Base-by-base conservation (phyloP, 2,113 vertebrate species). In the Embiotoca jacksoni region DNA sequence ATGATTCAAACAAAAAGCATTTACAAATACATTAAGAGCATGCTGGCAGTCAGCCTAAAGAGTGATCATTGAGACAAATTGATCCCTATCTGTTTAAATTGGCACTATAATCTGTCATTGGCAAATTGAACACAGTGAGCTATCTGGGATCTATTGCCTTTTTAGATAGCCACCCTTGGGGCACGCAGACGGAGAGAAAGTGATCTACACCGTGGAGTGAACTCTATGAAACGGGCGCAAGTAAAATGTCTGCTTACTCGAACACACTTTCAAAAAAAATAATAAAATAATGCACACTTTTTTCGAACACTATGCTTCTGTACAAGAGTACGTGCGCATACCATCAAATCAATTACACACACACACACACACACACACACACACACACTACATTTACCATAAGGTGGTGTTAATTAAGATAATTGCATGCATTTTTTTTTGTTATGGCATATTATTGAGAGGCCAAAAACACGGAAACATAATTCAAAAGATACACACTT, bases 11-110 rank as follows among this genome's bases (percentile, higher is more conserved):
- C 84, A 77, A 86, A 88, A 92, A 89, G 94, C 65, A 75, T 93
- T 90, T 86, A 92, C 92, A 92, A 90, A 95, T 93, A 92, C 60
- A 94, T 93, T 91, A 96, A 88, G 81, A 92, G 75, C 63, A 73
- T 31, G 60, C 95, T 97, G 96, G 96, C 96, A 95, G 95, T 94
- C 95, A 92, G 96, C 95, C 97, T 96, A 96, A 96, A 96, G 95
- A 96, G 95, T 96, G 96, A 98, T 98, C 96, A 97, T 97, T 97
- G 96, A 97, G 96, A 97, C 96, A 97, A 98, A 99, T 98, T 96
- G 97, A 99, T 98, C 96, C 95, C 97, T 96, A 95, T 97, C 97
- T 95, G 93, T 97, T 97, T 96, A 97, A 97, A 98, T 96, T 97
- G 97, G 96, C 96, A 96, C 95, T 95, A 95, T 96, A 97, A 97